Evolutionary conservation across 1,140 invertebrate species (phyloP), one percentile per base, ranked within the genome.

Genomic region (Arctopsyche grandis): DNA sequence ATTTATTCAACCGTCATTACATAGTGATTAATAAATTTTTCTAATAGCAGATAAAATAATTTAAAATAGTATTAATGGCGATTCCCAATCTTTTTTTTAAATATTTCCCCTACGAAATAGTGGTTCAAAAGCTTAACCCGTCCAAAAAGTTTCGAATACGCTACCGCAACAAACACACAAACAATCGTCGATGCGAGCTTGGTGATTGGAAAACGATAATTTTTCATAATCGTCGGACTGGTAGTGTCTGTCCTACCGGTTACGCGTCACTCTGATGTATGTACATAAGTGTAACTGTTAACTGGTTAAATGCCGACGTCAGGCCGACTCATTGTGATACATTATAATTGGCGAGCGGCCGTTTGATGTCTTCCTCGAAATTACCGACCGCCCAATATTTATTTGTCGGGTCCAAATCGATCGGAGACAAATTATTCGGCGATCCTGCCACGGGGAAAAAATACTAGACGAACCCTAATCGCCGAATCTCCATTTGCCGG

Each of bases 351-450:
- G 75, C 75, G 26, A 77, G 10, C 56, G 48, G 60, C 16, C 43
- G 66, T 77, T 69, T 69, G 76, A 77, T 69, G 38, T 71, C 70
- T 74, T 74, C 26, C 24, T 74, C 38, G 7, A 1, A 0, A 52
- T 52, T 26, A 66, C 16, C 48, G 48, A 52, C 77, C 60, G 38
- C 77, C 16, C 48, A 56, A 66, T 44, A 69, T 75, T 79, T 75
- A 76, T 79, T 46, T 75, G 71, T 75, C 73, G 19, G 74, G 21
- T 69, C 46, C 48, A 52, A 52, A 60, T 71, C 73, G 63, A 75
- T 56, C 73, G n/a, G 44, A 75, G 78, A 79, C 78, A 79, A 79
- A 79, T 79, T 75, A 69, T 79, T 12, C 63, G 63, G 19, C 24
- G 63, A 66, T 52, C 29, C 29, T 38, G 58, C n/a, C 12, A 52